A percentile compares a stretch with the other conserved stretches of the same genome.
Conservation (phyloP, 2,113 vertebrate species). For the Pheucticus melanocephalus region DNA sequence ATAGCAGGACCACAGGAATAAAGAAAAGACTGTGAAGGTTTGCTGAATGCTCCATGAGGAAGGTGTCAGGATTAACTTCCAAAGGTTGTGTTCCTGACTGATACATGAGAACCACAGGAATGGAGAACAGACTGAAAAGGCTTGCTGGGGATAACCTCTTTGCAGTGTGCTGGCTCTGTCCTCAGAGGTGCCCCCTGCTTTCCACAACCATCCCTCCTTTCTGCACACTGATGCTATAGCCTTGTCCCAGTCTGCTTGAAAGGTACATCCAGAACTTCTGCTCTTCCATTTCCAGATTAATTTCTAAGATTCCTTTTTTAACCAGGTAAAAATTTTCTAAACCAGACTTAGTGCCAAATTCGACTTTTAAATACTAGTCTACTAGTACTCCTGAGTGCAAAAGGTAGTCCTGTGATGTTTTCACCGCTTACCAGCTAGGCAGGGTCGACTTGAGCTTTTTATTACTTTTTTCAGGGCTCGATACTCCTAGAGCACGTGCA, state of each 20-base stretch:
- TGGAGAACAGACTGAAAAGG: neutral
- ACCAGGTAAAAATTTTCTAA: neutral
- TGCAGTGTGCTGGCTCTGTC: rapidly evolving
- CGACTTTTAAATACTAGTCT: neutral
- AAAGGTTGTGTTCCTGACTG: neutral
- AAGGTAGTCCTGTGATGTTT: neutral
- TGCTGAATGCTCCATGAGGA: neutral
- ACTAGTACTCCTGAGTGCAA: neutral
- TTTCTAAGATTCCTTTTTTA: neutral
- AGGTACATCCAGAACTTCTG: neutral
- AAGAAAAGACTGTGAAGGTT: neutral
- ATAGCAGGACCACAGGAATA: neutral
- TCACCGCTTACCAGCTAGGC: neutral
- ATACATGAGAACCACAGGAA: neutral
- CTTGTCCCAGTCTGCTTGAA: neutral
- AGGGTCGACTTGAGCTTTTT: rapidly evolving
- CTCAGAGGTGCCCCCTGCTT: neutral
- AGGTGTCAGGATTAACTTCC: neutral
- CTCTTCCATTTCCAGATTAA: neutral
- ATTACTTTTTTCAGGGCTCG: neutral
- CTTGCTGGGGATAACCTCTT: neutral
- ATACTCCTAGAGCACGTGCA: rapidly evolving
- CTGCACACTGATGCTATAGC: rapidly evolving
- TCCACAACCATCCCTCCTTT: neutral
- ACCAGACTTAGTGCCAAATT: neutral